Evolutionary conservation across 2,888 invertebrate genomes (phyloP), one percentile per base, ranked within the genome.

Genomic region (Phasia obesa): DNA sequence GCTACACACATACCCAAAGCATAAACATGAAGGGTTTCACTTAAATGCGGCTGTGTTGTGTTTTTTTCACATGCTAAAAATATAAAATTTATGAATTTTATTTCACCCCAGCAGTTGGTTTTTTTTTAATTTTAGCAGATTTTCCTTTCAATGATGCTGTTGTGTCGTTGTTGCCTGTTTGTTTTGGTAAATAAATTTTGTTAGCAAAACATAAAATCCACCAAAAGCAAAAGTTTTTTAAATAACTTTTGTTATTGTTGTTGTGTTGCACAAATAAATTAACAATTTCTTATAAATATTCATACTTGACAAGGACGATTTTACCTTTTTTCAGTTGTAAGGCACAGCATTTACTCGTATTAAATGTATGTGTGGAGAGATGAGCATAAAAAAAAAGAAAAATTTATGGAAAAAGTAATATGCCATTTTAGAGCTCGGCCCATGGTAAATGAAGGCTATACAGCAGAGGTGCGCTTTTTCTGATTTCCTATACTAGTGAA

Each of bases 241-340:
- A 59, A 23, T 47, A 35, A 13, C 49, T 31, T 55, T 38, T 57
- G 17, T 47, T 47, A 6, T 47, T 64, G 55, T 35, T 53, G 27
- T 35, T 31, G 64, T 31, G 59, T 9, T 17, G 44, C 44, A n/a
- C 13, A 67, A 53, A 79, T 53, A 79, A 60, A 60, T 73, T 73
- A 53, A 53, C 79, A 53, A 65, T 60, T 73, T 65, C 59, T 78
- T 59, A 73, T 79, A 60, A 79, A 79, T 67, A 79, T 79, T 73
- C 59, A 79, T 73, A 73, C 31, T 51, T 51, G 51, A 59, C 59
- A 79, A 73, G 79, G 53, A 79, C 59, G 17, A 27, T 53, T 51
- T 53, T 38, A 38, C 11, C 17, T 47, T 47, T 27, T 47, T 42
- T 35, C 4, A 5, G n/a, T 42, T 13, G 42, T n/a, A 4, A n/a